phyloP scores from a whole-genome alignment of 2,113 vertebrate species.

The Catharus bicknelli region DNA sequence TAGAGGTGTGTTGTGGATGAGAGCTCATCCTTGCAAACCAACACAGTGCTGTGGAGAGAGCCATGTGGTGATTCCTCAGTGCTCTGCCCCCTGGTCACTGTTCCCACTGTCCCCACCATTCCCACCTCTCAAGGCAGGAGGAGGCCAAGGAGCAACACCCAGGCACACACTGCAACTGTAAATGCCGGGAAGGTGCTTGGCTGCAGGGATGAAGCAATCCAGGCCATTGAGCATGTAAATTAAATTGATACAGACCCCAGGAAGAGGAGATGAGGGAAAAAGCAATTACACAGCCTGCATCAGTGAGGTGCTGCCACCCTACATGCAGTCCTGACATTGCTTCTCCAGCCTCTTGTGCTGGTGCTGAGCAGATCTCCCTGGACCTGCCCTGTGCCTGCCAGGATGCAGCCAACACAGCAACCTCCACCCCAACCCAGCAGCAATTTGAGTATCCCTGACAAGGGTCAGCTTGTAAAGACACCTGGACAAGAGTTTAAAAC shows the following conservation, averaged over 20 bases:
- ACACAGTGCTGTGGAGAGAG: accelerated
- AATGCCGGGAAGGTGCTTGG: neutral
- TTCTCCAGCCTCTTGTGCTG: neutral
- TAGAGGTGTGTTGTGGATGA: neutral
- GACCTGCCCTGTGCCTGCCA: neutral
- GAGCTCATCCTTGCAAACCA: accelerated
- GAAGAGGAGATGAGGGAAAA: neutral
- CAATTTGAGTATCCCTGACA: accelerated
- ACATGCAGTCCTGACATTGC: neutral
- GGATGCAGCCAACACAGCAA: neutral
- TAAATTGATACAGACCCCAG: neutral
- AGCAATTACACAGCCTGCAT: neutral
- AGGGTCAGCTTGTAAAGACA: neutral
- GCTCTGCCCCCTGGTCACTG: neutral
- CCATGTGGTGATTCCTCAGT: accelerated
- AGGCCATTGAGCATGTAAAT: neutral
- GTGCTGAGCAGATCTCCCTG: neutral
- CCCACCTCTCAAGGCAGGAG: accelerated
- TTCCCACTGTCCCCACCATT: neutral
- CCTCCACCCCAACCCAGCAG: neutral
- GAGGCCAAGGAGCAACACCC: neutral
- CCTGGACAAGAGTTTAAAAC: neutral
- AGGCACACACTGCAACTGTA: accelerated
- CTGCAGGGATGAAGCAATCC: neutral
- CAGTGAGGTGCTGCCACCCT: neutral